Percentiles rank a stretch among this genome's conserved stretches.
These are phyloP conservation scores for Halcyon chelicuti DNA, from an alignment of 2,797 vertebrate genomes.

Conservation along the genomic window DNA sequence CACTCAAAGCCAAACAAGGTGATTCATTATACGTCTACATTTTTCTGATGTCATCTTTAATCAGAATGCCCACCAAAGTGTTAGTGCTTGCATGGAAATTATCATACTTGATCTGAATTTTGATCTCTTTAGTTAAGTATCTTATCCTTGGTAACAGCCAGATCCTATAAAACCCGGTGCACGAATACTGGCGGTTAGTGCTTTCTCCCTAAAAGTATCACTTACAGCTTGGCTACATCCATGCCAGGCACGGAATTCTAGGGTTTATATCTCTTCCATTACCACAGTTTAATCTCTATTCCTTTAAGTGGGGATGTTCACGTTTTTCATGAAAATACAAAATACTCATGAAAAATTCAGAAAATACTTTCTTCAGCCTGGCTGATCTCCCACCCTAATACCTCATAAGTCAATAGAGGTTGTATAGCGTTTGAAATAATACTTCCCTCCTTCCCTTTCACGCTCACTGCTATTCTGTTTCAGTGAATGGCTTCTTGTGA, in stretches of 20 bases:
- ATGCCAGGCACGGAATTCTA: neutral
- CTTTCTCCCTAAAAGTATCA: neutral
- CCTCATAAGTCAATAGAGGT: neutral
- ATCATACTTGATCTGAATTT: neutral
- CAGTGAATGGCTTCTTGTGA: neutral
- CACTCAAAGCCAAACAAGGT: neutral
- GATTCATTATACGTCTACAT: neutral
- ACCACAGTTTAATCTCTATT: neutral
- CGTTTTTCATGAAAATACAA: neutral
- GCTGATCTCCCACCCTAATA: neutral
- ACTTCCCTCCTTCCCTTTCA: neutral
- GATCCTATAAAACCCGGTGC: neutral
- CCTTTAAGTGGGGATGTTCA: neutral
- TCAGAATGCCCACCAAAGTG: neutral
- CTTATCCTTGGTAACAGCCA: neutral
- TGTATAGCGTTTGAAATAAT: neutral
- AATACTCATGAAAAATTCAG: neutral
- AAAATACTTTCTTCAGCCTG: neutral
- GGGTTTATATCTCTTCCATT: neutral
- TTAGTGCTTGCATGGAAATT: neutral
- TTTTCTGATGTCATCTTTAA: neutral
- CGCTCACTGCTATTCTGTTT: neutral
- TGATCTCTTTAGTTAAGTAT: neutral
- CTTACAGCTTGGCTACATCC: neutral
- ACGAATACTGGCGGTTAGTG: neutral